Percentiles rank a stretch among this genome's conserved stretches.
Conservation (phyloP, 2,797 vertebrate species). For the Allochrocebus solatus region DNA sequence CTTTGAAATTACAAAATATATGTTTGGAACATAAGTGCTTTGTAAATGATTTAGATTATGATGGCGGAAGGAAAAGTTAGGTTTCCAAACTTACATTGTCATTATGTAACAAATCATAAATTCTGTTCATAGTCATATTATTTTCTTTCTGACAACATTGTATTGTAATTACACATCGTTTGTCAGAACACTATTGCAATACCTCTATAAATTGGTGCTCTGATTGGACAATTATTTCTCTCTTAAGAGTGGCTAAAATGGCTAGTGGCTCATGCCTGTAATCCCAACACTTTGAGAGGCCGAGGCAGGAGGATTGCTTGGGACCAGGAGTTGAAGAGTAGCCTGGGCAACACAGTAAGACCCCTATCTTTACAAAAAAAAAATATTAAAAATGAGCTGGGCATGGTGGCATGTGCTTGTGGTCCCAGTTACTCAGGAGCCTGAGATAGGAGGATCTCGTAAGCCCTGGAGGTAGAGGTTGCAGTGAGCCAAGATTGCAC, state of each 20-base stretch:
- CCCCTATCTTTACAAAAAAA: background rate
- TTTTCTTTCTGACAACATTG: slow-evolving; percentile 45
- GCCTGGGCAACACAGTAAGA: background rate
- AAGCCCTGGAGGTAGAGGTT: background rate
- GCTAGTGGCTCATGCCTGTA: background rate
- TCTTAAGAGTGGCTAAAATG: background rate
- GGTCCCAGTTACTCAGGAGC: background rate
- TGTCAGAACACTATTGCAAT: background rate
- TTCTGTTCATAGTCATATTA: background rate
- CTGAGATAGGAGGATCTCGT: background rate
- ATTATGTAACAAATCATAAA: background rate
- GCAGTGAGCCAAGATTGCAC: background rate
- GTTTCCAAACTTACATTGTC: background rate
- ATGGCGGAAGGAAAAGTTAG: background rate
- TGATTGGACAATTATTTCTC: slow-evolving; percentile 28
- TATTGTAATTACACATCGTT: background rate
- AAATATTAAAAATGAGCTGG: background rate
- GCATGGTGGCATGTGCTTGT: background rate
- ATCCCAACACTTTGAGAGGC: background rate
- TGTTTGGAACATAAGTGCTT: background rate
- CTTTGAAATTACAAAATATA: slow-evolving; percentile 59
- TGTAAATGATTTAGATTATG: background rate
- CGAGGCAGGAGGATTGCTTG: background rate
- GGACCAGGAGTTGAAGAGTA: background rate
- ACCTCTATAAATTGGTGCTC: background rate